Percentiles rank a stretch among this genome's conserved stretches.
phyloP scores from a whole-genome alignment of 1,140 invertebrate species.

The Akabosia matsudoensis region DNA sequence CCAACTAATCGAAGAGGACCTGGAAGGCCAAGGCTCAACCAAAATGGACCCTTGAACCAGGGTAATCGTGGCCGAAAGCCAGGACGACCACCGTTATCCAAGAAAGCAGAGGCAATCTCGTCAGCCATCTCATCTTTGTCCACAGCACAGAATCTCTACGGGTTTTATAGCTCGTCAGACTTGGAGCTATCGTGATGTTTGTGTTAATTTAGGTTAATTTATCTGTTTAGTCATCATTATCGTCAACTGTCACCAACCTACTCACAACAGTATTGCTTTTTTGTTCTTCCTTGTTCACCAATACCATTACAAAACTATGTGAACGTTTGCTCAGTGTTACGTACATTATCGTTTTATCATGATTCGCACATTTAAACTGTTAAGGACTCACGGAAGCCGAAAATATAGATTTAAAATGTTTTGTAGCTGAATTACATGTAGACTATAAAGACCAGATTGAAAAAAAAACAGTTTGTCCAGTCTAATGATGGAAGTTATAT shows the following conservation, averaged over 20 bases:
- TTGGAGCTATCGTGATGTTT: slow-evolving; percentile 29
- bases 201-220: neutral
- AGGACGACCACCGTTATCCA: slow-evolving; percentile 51
- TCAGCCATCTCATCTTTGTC: slow-evolving; percentile 31
- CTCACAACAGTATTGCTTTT: neutral
- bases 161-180: slow-evolving; percentile 39
- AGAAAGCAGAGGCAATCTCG: slow-evolving; percentile 36
- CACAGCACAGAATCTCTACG: slow-evolving; percentile 36
- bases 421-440: no score
- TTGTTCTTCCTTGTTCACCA: neutral
- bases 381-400: no score
- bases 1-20: slow-evolving; percentile 61
- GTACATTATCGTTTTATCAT: no score
- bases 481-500: no score
- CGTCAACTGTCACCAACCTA: neutral
- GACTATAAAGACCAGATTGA: no score
- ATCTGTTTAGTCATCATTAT: neutral
- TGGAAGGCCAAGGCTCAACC: slow-evolving; percentile 68
- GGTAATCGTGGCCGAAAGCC: slow-evolving; percentile 57
- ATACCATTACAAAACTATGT: no score
- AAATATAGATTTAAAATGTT: no score
- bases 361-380: no score
- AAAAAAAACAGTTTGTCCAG: no score
- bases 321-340: neutral
- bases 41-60: slow-evolving; percentile 61